Evolutionary conservation across 2,888 invertebrate genomes (phyloP).

Genomic region (Pachliopta kotzebuea): DNA sequence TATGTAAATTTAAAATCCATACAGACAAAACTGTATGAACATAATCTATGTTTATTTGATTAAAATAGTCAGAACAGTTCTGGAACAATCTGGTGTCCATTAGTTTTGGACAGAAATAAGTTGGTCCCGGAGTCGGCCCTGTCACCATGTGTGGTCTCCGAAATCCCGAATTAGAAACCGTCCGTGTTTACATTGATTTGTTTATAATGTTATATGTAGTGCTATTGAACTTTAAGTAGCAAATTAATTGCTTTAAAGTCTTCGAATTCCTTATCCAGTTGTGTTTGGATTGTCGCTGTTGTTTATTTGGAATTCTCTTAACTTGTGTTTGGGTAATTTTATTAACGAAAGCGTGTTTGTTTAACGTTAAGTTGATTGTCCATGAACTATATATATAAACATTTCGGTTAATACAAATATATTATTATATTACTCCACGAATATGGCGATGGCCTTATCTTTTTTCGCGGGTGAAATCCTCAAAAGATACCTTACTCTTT

Average conservation of each 20-base stretch:
- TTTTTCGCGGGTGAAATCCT: no score
- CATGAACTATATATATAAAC: no score
- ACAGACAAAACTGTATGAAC: neutral
- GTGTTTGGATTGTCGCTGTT: constrained; percentile 9
- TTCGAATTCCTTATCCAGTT: constrained; percentile 7
- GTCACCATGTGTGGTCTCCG: constrained; percentile 42
- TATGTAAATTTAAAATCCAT: no score
- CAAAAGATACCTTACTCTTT: no score
- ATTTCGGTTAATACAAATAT: no score
- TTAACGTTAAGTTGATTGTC: no score
- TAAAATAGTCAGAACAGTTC: constrained; percentile 4
- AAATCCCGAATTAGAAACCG: constrained; percentile 38
- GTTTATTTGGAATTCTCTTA: neutral
- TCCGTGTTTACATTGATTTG: constrained; percentile 26
- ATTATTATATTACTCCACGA: no score
- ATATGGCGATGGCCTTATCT: no score
- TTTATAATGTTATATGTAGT: constrained; percentile 27
- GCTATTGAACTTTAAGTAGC: constrained; percentile 26
- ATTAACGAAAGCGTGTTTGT: no score
- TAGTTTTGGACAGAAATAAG: constrained; percentile 38
- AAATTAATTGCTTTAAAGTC: constrained; percentile 13
- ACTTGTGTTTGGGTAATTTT: neutral
- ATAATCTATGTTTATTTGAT: constrained; percentile 14
- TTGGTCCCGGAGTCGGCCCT: constrained; percentile 27
- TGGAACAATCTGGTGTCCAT: constrained; percentile 35